Conservation (phyloP, 2,888 invertebrate genomes). For the Dinocampus coccinellae region DNA sequence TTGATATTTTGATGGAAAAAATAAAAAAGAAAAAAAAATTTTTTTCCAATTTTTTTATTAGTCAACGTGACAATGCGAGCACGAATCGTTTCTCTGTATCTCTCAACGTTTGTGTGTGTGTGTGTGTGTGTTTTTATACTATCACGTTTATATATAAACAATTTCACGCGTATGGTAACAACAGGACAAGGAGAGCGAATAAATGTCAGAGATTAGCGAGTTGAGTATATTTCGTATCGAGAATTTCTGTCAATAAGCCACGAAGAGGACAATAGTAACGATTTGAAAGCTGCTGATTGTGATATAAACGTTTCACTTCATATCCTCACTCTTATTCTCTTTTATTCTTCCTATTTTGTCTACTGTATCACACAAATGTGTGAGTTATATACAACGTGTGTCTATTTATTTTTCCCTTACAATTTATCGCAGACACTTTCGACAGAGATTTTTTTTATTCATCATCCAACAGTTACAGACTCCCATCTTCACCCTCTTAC, state of each 20-base stretch:
- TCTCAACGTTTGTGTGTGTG: too few relatives aligned
- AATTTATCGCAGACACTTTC: constrained; percentile 2
- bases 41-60: constrained; percentile 67
- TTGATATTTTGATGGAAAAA: background rate
- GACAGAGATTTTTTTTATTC: background rate
- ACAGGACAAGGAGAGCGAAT: constrained; percentile 54
- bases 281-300: constrained; percentile 67
- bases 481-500: too few relatives aligned
- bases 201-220: constrained; percentile 65
- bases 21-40: too few relatives aligned
- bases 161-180: background rate
- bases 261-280: constrained; percentile 55
- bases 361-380: background rate
- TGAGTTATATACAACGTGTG: background rate
- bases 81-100: too few relatives aligned
- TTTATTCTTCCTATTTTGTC: constrained; percentile 26
- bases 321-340: constrained; percentile 35
- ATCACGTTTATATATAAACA: background rate
- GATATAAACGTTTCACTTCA: constrained; percentile 61
- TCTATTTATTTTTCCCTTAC: background rate
- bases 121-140: too few relatives aligned
- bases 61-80: constrained; percentile 62
- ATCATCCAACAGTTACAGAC: background rate
- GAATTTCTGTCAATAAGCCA: constrained; percentile 66
- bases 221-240: constrained; percentile 63